These are phyloP conservation scores for Drosophila ercepeae DNA, from an alignment of 1,140 invertebrate genomes.

Conservation along the genomic window DNA sequence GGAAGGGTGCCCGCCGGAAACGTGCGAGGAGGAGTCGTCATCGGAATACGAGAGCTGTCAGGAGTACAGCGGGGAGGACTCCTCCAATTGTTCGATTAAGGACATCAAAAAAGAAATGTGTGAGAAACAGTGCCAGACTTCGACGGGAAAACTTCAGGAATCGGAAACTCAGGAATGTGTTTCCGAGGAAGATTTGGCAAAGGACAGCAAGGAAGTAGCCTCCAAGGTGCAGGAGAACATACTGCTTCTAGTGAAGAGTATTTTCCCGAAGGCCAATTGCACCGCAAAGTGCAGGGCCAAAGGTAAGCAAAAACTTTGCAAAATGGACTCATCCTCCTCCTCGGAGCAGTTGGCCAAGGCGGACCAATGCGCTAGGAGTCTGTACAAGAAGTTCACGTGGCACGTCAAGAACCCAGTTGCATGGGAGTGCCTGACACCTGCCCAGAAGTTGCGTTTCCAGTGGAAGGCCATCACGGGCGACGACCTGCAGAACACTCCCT, in stretches of 20 bases:
- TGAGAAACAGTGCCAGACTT: neutral
- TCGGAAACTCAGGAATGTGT: no score
- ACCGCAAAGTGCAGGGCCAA: neutral
- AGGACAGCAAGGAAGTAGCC: neutral
- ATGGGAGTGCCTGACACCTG: slow-evolving; percentile 18
- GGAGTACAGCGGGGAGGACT: no score
- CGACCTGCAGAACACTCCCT: slow-evolving; percentile 33
- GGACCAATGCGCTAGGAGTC: neutral
- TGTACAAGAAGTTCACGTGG: slow-evolving; percentile 7
- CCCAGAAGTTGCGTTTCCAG: slow-evolving; percentile 49
- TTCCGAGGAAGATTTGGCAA: neutral
- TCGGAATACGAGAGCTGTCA: no score
- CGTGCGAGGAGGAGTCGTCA: no score
- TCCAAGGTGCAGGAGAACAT: neutral
- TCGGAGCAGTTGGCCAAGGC: no score
- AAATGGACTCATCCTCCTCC: neutral
- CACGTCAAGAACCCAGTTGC: neutral
- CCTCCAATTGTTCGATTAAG: no score
- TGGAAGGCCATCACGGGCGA: slow-evolving; percentile 44
- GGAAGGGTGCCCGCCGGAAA: neutral
- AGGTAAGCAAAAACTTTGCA: neutral
- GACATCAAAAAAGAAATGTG: neutral
- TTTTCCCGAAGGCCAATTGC: neutral
- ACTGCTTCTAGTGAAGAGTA: neutral
- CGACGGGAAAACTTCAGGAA: no score